phyloP scores from a whole-genome alignment of 92 coral and sea anemone genomes.

The Epizoanthus fatuus region DNA sequence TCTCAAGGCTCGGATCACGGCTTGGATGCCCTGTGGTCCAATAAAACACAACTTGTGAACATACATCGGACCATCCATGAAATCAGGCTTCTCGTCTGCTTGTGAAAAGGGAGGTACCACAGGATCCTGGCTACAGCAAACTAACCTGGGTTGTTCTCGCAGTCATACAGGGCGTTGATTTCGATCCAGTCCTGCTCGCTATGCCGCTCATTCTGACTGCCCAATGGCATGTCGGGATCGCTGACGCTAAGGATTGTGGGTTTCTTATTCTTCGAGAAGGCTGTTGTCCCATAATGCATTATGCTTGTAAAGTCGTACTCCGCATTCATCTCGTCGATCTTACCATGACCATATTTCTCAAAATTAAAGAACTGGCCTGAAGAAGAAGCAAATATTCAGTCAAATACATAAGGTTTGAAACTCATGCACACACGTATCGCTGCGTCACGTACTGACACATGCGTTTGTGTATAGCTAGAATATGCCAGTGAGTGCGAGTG shows the following conservation, averaged over 20 bases:
- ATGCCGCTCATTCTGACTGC: slow-evolving; percentile 25
- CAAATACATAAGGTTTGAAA: background rate
- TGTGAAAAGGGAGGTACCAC: no score
- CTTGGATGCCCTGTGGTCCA: no score
- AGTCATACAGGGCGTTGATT: slow-evolving; percentile 34
- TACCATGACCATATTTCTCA: slow-evolving; percentile 44
- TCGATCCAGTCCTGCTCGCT: slow-evolving; percentile 22
- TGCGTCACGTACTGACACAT: no score
- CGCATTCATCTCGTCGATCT: slow-evolving; percentile 18
- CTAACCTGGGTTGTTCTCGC: slow-evolving; percentile 35
- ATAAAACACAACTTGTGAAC: no score
- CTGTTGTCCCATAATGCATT: slow-evolving; percentile 41
- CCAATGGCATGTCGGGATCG: slow-evolving; percentile 28
- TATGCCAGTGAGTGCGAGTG: no score
- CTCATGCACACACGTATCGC: no score
- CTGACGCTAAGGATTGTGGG: slow-evolving; percentile 38
- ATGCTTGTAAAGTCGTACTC: slow-evolving; percentile 39
- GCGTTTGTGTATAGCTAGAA: no score
- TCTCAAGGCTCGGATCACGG: no score
- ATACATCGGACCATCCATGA: no score
- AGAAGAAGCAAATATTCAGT: background rate
- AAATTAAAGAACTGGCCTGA: slow-evolving; percentile 37
- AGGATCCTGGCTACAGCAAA: no score
- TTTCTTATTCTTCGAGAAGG: slow-evolving; percentile 37
- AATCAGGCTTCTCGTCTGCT: no score